Base-by-base conservation (phyloP, 2,113 vertebrate species). In the Desmodus rotundus region DNA sequence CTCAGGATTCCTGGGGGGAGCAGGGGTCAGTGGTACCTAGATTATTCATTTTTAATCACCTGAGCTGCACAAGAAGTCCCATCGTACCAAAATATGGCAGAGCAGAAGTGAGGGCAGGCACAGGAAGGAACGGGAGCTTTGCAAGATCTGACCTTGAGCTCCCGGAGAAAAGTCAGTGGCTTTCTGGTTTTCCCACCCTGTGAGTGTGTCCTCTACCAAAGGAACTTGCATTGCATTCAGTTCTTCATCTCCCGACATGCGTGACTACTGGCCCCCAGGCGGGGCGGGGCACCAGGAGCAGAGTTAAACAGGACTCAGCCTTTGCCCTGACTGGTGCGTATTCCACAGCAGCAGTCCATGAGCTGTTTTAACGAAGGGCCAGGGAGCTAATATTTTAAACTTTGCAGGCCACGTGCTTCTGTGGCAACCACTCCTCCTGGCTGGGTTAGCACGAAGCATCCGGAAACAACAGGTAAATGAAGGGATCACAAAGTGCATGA, bases 1-100 rank as follows among this genome's bases (percentile, higher is more conserved):
- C 88, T 80, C n/a, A 52, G 38, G 26, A 87, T 54, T 91, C 91
- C 87, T 87, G 85, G 52, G 78, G 78, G 45, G 31, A 96, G 56
- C 26, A n/a, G n/a, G n/a, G n/a, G n/a, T n/a, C n/a, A n/a, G n/a
- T n/a, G 7, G 56, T 16, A 76, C 56, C 91, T 88, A 74, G 73
- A 72, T 22, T 74, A 86, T 65, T 76, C 78, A 47, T 78, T 89
- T 94, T 81, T 45, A 81, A 83, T 90, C 68, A 61, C 38, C 80
- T 47, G 61, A 65, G 54, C 45, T 14, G 19, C 73, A 72, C 5
- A 7, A 72, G 73, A 43, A 5, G 9, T 14, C 16, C 15, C 52
- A 2, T 31, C 38, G 67, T 74, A 38, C 65, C 31, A 87, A 84
- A 90, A 56, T 17, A 45, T 0, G 13, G 80, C 15, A 20, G 17